Evolutionary conservation across 2,113 vertebrate genomes (phyloP), one percentile per base, ranked within the genome.

Genomic region (Orycteropus afer): DNA sequence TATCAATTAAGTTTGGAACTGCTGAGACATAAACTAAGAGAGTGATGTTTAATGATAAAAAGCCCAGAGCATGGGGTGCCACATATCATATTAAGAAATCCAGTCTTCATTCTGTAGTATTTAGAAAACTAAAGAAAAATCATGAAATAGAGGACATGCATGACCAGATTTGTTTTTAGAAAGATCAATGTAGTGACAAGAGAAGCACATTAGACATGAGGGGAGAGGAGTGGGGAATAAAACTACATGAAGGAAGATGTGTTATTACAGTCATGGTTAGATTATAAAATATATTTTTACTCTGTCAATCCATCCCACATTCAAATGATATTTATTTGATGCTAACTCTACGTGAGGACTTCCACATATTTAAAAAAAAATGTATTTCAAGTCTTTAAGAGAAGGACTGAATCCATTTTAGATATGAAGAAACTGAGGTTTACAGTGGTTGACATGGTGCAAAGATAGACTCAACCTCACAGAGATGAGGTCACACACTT

Each of bases 91-190:
- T 34, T 71, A 49, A 80, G 49, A 92, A 74, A 81, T 55, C 32
- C 22, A 87, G 27, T 42, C 11, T 59, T n/a, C 47, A 45, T 89
- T 73, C 18, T 7, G 0, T 2, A 85, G 53, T 18, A 32, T 45
- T 93, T 91, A 82, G 85, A 53, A 76, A 89, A 45, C 29, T 78
- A 76, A 79, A 71, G 65, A 83, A 91, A 51, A 91, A 86, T 83
- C 29, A 69, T 10, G n/a, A 55, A 23, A 20, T 59, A 13, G 80
- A 87, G 25, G 6, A 17, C 13, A 34, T 45, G 10, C 17, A 37
- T 32, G 49, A 7, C 34, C 12, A 69, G 13, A 63, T 85, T 83
- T 65, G 81, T 13, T 65, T 18, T 65, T 71, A 93, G 47, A 74
- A 81, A 17, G 2, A 42, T 87, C 34, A 40, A 7, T 78, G 23